Percentiles rank a stretch among this genome's conserved stretches.
phyloP scores from a whole-genome alignment of 1,140 invertebrate species.

The Halyomorpha halys region DNA sequence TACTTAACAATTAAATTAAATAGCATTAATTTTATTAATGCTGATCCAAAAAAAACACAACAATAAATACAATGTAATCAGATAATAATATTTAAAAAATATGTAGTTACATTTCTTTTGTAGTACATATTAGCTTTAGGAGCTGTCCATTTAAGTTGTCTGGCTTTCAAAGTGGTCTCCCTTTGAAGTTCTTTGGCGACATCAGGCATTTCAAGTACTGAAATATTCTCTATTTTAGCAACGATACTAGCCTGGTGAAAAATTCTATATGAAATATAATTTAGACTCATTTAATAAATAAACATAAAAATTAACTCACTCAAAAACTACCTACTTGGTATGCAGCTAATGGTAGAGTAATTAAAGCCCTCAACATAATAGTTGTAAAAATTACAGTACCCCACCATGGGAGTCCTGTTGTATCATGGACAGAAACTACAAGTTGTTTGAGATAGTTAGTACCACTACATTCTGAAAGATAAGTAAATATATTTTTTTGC shows the following conservation, averaged over 20 bases:
- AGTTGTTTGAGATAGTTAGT: slow-evolving; percentile 54
- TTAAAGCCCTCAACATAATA: slow-evolving; percentile 46
- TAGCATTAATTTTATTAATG: no score
- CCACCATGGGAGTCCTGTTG: slow-evolving; percentile 73
- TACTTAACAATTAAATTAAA: no score
- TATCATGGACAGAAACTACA: slow-evolving; percentile 54
- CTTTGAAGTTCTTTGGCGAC: slow-evolving; percentile 55
- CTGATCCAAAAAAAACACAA: no score
- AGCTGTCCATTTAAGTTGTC: slow-evolving; percentile 56
- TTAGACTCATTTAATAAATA: slow-evolving; percentile 1
- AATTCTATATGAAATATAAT: slow-evolving; percentile 7
- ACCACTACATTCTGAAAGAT: slow-evolving; percentile 50
- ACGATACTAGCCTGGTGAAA: slow-evolving; percentile 48
- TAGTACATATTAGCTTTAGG: slow-evolving; percentile 44
- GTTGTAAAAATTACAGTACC: slow-evolving; percentile 60
- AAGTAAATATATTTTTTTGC: neutral
- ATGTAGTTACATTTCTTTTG: slow-evolving; percentile 24
- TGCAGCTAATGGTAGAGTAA: slow-evolving; percentile 65
- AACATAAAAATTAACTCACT: neutral
- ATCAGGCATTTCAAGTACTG: slow-evolving; percentile 54
- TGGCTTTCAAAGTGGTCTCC: slow-evolving; percentile 55
- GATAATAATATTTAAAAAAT: slow-evolving; percentile 3
- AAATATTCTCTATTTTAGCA: slow-evolving; percentile 59
- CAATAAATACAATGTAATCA: no score
- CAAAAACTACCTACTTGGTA: slow-evolving; percentile 45